These are phyloP conservation scores for Trachurus trachurus DNA, from an alignment of 2,797 vertebrate species.

Conservation along the genomic window DNA sequence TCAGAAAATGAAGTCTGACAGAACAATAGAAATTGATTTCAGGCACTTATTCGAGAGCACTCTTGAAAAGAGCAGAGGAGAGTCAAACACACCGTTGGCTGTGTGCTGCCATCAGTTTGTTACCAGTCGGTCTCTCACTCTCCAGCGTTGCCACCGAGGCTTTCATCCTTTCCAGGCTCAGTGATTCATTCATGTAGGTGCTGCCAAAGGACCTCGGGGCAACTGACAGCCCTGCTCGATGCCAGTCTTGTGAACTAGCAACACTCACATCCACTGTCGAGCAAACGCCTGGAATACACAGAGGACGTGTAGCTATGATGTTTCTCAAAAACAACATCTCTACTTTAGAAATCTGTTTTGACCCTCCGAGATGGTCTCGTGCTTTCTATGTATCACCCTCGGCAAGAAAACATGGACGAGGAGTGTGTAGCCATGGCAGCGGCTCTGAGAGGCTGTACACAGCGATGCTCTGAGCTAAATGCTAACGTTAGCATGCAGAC, in stretches of 20 bases:
- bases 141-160: constrained; percentile 41
- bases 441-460: background rate
- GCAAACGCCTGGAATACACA: constrained; percentile 45
- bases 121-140: constrained; percentile 33
- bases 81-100: constrained; percentile 35
- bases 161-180: constrained; percentile 41
- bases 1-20: constrained; percentile 31
- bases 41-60: constrained; percentile 36
- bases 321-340: constrained; percentile 30
- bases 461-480: background rate
- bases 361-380: constrained; percentile 18
- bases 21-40: constrained; percentile 59
- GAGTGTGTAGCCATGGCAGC: background rate
- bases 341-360: constrained; percentile 20
- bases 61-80: constrained; percentile 20
- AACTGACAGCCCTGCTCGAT: constrained; percentile 43
- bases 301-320: constrained; percentile 21
- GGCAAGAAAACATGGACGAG: background rate
- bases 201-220: constrained; percentile 61
- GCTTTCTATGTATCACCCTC: constrained; percentile 7
- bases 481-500: background rate
- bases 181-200: constrained; percentile 62
- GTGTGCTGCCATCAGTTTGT: constrained; percentile 31
- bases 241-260: constrained; percentile 49
- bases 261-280: constrained; percentile 43